These are phyloP conservation scores for Stomorhina lunata DNA, from an alignment of 2,888 invertebrate species.

Conservation along the genomic window DNA sequence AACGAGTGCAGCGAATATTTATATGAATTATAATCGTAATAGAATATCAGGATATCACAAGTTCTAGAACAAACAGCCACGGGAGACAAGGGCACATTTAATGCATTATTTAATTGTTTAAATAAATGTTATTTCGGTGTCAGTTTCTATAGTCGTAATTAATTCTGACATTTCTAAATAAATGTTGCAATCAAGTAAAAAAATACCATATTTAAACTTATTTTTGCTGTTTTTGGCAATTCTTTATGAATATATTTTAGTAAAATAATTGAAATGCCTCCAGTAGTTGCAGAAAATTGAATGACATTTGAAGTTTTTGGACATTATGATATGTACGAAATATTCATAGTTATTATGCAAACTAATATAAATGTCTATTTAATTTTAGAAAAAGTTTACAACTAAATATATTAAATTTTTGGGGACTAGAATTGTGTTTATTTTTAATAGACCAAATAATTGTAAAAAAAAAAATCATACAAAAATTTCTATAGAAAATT, in stretches of 20 bases:
- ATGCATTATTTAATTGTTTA: slow-evolving; percentile 31
- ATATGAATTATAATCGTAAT: too few relatives aligned
- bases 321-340: slow-evolving; percentile 12
- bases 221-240: neutral
- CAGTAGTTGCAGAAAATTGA: neutral
- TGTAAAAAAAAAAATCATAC: too few relatives aligned
- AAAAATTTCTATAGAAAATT: too few relatives aligned
- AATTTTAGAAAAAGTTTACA: slow-evolving; percentile 4
- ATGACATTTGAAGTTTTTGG: neutral
- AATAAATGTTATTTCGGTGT: slow-evolving; percentile 24
- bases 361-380: slow-evolving; percentile 33
- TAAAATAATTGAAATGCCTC: neutral
- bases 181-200: neutral
- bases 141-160: slow-evolving; percentile 30
- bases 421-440: neutral
- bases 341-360: slow-evolving; percentile 38
- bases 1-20: too few relatives aligned
- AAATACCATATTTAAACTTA: neutral
- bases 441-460: too few relatives aligned
- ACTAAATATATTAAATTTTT: neutral
- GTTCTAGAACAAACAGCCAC: too few relatives aligned
- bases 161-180: slow-evolving; percentile 19
- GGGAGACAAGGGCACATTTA: neutral
- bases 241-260: neutral
- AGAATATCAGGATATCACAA: too few relatives aligned